phyloP scores from a whole-genome alignment of 2,797 vertebrate genomes.

The Parambassis ranga region DNA sequence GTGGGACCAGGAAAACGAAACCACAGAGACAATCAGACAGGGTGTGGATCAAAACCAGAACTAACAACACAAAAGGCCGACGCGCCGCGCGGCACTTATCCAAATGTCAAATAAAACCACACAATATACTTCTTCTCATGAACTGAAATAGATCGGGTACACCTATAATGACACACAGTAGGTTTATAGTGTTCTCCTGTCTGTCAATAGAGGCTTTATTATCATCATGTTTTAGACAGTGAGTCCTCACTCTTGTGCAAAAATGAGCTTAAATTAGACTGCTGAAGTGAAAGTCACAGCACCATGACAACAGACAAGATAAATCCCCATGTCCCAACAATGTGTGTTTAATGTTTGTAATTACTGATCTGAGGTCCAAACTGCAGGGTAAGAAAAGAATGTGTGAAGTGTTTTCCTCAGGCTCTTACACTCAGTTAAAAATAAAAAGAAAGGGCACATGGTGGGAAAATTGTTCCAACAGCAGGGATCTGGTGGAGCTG shows the following conservation, averaged over 20 bases:
- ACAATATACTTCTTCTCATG: not conserved
- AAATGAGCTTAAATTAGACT: not conserved
- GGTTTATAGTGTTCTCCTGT: not conserved
- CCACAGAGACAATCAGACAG: conserved; percentile 38
- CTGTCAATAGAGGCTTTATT: not conserved
- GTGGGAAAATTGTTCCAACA: not conserved
- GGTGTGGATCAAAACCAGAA: conserved; percentile 45
- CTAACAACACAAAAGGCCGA: conserved; percentile 15
- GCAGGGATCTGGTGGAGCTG: not conserved
- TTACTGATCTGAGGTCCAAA: not conserved
- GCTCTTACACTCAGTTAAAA: not conserved
- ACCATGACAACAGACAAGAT: conserved; percentile 23
- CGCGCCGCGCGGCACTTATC: not conserved
- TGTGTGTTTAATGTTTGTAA: conserved; percentile 10
- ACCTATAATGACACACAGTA: not conserved
- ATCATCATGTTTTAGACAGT: not conserved
- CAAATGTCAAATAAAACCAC: not conserved
- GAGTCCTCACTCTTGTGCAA: not conserved
- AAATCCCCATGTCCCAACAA: conserved; percentile 5
- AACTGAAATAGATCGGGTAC: not conserved
- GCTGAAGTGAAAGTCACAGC: not conserved
- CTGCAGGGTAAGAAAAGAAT: too few species aligned
- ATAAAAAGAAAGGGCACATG: not conserved
- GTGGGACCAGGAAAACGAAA: conserved; percentile 45
- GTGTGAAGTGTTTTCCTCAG: not conserved